Percentiles rank a stretch among this genome's conserved stretches.
phyloP scores from a whole-genome alignment of 2,888 invertebrate species.

The Zhuqinia jingwanae region DNA sequence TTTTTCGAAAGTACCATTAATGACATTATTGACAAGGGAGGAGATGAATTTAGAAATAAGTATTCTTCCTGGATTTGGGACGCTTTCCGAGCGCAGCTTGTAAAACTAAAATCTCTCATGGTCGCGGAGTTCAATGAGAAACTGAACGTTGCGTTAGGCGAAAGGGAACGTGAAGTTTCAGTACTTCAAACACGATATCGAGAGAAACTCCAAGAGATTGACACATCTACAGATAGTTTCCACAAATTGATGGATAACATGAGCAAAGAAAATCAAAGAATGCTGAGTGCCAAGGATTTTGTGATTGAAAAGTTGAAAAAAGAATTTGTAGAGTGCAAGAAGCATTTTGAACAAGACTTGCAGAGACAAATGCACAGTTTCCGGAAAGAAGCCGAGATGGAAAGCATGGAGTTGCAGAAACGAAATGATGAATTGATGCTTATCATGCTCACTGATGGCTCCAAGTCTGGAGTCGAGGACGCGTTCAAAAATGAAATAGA shows the following conservation, averaged over 20 bases:
- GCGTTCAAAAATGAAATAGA: constrained; percentile 52
- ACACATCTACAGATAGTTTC: constrained; percentile 50
- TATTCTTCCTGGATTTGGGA: constrained; percentile 66
- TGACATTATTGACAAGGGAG: constrained; percentile 57
- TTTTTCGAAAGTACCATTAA: constrained; percentile 42
- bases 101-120: constrained; percentile 44
- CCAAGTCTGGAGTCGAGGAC: constrained; percentile 46
- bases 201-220: constrained; percentile 52
- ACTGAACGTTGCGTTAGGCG: constrained; percentile 9
- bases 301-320: constrained; percentile 57
- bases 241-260: constrained; percentile 52
- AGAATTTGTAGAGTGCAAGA: constrained; percentile 49
- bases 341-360: constrained; percentile 65
- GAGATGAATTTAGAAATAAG: constrained; percentile 53
- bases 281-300: constrained; percentile 47
- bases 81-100: constrained; percentile 38
- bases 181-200: constrained; percentile 43
- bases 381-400: constrained; percentile 54
- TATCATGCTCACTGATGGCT: constrained; percentile 48
- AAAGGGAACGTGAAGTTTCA: constrained; percentile 35
- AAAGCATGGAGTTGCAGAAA: constrained; percentile 58
- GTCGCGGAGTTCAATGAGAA: constrained; percentile 54
- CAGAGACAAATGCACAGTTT: constrained; percentile 38
- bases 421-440: constrained; percentile 60
- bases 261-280: constrained; percentile 49